Evolutionary conservation across 2,888 invertebrate genomes (phyloP), one percentile per base, ranked within the genome.

Genomic region (Willowsia nigromaculata): DNA sequence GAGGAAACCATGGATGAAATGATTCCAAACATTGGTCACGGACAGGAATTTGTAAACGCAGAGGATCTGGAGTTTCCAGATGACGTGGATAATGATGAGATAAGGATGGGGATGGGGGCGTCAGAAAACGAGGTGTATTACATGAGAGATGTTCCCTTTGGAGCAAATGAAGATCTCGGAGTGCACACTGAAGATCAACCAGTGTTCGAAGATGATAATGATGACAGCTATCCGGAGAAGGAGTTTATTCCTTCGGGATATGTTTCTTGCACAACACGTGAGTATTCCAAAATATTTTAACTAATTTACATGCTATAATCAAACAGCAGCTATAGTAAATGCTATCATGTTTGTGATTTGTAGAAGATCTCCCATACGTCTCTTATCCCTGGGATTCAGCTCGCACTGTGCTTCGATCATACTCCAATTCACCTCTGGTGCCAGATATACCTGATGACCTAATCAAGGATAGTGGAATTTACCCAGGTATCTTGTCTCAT

Each of bases 151-250:
- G 65, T 82, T 18, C 65, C 30, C 5, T 62, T 33, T 22, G 59
- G 53, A 11, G 7, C 33, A 25, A 81, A 53, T 33, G 53, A 9
- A 7, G 62, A 22, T 71, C 40, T 43, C 3, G 40, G 0, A 3
- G 0, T 71, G 0, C 37, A 22, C 22, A n/a, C 33, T 18, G 47
- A 22, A 27, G 47, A 62, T 30, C 37, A 53, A 27, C 71, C 53
- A 47, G 13, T 13, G 18, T n/a, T 25, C 13, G 78, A 56, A 15
- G 89, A 53, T 0, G 65, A 71, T 5, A 85, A 89, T 22, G 89
- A 89, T 68, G 85, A 82, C 18, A 74, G n/a, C 11, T 90, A 87
- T 30, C 90, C 90, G 6, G 90, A 90, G 22, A 86, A 83, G 18
- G 90, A 90, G 27, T 9, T 15, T 22, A 83, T 68, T 74, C 86